A percentile compares a stretch with the other conserved stretches of the same genome.
These are phyloP conservation scores for Andrena minutula DNA, from an alignment of 2,888 invertebrate genomes.

Conservation along the genomic window DNA sequence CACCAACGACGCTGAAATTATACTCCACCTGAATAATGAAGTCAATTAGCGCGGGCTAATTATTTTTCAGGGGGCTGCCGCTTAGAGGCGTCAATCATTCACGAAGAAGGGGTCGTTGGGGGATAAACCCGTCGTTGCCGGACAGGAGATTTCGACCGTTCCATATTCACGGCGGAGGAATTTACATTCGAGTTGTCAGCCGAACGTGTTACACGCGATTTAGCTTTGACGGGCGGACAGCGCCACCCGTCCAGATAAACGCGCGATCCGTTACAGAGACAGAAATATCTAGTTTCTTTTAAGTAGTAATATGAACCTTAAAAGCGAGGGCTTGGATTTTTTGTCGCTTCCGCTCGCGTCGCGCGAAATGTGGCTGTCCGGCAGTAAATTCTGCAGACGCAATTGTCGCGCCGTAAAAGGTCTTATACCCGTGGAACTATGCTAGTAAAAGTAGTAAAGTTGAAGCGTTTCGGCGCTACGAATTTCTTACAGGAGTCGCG, in stretches of 20 bases:
- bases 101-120: constrained; percentile 20
- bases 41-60: constrained; percentile 65
- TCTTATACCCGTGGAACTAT: constrained; percentile 40
- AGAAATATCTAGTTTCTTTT: neutral
- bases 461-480: constrained; percentile 33
- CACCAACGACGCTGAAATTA: constrained; percentile 24
- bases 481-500: constrained; percentile 56
- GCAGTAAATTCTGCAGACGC: constrained; percentile 42
- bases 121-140: constrained; percentile 33
- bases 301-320: too few species aligned
- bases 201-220: constrained; percentile 59
- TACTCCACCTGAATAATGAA: constrained; percentile 60
- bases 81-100: constrained; percentile 57
- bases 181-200: constrained; percentile 68
- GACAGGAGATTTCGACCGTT: constrained; percentile 60
- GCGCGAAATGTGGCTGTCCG: neutral
- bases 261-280: neutral
- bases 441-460: constrained; percentile 51
- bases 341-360: neutral
- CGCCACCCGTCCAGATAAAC: constrained; percentile 33
- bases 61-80: constrained; percentile 54
- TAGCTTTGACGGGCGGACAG: constrained; percentile 36
- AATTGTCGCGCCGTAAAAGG: constrained; percentile 47
- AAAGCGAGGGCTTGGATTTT: too few species aligned
- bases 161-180: constrained; percentile 64